A percentile compares a stretch with the other conserved stretches of the same genome.
phyloP scores from a whole-genome alignment of 2,888 invertebrate genomes.

The Kryphioiulus occultus region DNA sequence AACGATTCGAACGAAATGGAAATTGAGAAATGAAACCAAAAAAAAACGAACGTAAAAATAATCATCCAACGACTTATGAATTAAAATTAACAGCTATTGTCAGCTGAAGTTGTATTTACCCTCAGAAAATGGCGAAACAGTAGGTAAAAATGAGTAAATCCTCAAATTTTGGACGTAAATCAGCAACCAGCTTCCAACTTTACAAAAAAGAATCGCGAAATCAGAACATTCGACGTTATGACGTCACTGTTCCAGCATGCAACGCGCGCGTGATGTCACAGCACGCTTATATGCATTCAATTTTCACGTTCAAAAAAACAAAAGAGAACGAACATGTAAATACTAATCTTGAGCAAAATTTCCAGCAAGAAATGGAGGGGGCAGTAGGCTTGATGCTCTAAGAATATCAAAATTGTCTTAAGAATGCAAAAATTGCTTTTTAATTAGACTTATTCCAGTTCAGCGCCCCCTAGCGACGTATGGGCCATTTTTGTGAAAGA shows the following conservation, averaged over 20 bases:
- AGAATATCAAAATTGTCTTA: background rate
- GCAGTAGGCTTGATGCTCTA: background rate
- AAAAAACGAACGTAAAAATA: background rate
- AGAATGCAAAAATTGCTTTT: background rate
- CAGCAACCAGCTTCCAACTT: background rate
- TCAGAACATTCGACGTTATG: background rate
- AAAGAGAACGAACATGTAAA: background rate
- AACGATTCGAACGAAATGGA: background rate
- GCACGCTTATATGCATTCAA: background rate
- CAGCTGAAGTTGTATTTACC: background rate
- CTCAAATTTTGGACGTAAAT: background rate
- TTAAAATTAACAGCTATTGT: background rate
- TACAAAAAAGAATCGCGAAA: background rate
- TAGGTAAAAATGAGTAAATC: background rate
- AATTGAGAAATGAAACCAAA: background rate
- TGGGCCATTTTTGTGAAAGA: no score
- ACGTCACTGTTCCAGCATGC: background rate
- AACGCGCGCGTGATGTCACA: background rate
- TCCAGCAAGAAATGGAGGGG: constrained; percentile 17
- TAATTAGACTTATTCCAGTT: background rate
- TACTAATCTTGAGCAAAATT: constrained; percentile 21
- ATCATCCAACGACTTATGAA: background rate
- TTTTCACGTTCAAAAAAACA: background rate
- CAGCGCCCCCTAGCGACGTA: no score
- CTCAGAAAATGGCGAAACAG: background rate